phyloP scores from a whole-genome alignment of 2,888 invertebrate genomes.

The Oscheius sp. region DNA sequence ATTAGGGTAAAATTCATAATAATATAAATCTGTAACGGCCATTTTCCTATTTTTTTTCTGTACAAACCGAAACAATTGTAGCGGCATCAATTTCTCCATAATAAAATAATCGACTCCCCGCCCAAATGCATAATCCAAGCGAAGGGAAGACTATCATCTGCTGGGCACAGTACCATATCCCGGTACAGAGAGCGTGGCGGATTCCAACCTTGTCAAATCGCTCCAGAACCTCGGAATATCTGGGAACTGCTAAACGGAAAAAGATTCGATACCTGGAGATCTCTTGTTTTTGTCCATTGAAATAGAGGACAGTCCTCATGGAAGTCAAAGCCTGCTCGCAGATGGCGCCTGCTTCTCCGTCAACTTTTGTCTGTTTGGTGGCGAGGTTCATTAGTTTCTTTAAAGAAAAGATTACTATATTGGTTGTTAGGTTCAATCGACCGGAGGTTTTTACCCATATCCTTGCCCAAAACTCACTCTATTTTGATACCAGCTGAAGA shows the following conservation, averaged over 20 bases:
- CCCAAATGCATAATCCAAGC: neutral
- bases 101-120: neutral
- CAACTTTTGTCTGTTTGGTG: slow-evolving; percentile 3
- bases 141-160: neutral
- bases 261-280: slow-evolving; percentile 48
- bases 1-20: neutral
- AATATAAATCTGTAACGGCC: neutral
- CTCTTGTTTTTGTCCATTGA: slow-evolving; percentile 58
- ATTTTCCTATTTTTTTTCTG: neutral
- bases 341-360: slow-evolving; percentile 53
- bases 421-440: too few species aligned
- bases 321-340: slow-evolving; percentile 56
- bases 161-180: neutral
- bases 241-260: neutral
- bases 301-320: slow-evolving; percentile 53
- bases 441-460: too few species aligned
- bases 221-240: neutral
- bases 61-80: neutral
- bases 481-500: slow-evolving; percentile 46
- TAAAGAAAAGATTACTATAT: neutral
- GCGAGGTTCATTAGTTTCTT: slow-evolving; percentile 2
- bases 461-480: neutral
- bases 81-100: neutral
- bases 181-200: neutral
- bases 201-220: neutral